Conservation (phyloP, 2,797 vertebrate genomes). For the Pangasius djambal region DNA sequence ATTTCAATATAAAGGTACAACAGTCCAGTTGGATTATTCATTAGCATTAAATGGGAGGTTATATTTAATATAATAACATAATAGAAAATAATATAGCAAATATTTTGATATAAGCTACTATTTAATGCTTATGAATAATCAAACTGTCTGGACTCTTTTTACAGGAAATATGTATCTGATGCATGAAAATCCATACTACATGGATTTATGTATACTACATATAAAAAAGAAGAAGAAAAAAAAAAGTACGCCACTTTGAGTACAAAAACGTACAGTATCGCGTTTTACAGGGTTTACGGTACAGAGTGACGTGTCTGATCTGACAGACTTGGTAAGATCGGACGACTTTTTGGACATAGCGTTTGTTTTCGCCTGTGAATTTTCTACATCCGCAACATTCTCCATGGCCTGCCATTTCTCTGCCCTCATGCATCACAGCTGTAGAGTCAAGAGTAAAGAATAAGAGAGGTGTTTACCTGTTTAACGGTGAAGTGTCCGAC, state of each 20-base stretch:
- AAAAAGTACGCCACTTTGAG: neutral
- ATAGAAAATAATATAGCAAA: neutral
- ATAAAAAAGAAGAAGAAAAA: neutral
- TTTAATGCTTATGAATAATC: neutral
- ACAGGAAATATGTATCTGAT: neutral
- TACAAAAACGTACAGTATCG: neutral
- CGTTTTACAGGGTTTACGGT: too few species aligned
- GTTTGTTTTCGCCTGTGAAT: neutral
- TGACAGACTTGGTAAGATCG: neutral
- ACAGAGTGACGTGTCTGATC: neutral
- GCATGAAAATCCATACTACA: neutral
- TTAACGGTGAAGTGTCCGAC: slow-evolving; percentile 97
- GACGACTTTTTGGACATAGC: neutral
- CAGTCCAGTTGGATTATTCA: neutral
- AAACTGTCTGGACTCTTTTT: too few species aligned
- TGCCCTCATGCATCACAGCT: neutral
- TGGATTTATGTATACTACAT: too few species aligned
- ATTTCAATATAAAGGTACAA: neutral
- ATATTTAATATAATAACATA: neutral
- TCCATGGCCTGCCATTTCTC: neutral
- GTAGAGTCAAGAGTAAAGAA: neutral
- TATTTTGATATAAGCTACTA: neutral
- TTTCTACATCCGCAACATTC: neutral
- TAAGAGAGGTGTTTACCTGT: slow-evolving; percentile 74
- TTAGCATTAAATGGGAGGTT: neutral